Base-by-base conservation (phyloP, 2,797 vertebrate species). In the Molossus molossus region DNA sequence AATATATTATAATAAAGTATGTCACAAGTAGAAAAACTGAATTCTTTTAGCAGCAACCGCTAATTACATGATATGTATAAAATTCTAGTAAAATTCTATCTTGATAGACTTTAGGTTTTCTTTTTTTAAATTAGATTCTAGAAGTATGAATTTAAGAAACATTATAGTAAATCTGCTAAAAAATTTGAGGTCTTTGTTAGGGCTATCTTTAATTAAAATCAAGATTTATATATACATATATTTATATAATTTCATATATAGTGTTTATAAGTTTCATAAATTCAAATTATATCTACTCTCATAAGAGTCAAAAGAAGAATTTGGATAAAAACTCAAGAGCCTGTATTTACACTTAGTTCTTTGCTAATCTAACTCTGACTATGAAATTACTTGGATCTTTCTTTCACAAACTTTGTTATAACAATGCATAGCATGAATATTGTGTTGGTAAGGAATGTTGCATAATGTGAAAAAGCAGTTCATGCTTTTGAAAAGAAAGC, bases 401-500 rank as follows among this genome's bases (percentile, higher is more conserved):
- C 33, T 73, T 85, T 65, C 72, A 25, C 18, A 62, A 84, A 88
- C 76, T 82, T 69, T 62, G 12, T 55, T 87, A 65, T 89, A 81
- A 86, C 45, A 94, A 94, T 70, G 69, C 50, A 73, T 65, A 81
- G 18, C n/a, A 88, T 29, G 29, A 90, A 85, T 75, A 80, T 33
- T 69, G 15, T 92, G 48, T 85, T 69, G 40, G 48, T 84, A 72
- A 73, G 57, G 29, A 84, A 73, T 55, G 27, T 58, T 81, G 18
- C 85, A 29, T 67, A 58, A 48, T 73, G 4, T 90, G 37, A 80
- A 85, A 84, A 75, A 93, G 57, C 72, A 91, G 76, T 75, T 76
- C 89, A 37, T 94, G 13, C 5, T 62, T 94, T 95, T 25, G 27
- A 91, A 96, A 94, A 95, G 29, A 37, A 80, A 96, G 9, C 76